These are phyloP conservation scores for Calycopis cecrops DNA, from an alignment of 1,140 invertebrate species.

Conservation along the genomic window DNA sequence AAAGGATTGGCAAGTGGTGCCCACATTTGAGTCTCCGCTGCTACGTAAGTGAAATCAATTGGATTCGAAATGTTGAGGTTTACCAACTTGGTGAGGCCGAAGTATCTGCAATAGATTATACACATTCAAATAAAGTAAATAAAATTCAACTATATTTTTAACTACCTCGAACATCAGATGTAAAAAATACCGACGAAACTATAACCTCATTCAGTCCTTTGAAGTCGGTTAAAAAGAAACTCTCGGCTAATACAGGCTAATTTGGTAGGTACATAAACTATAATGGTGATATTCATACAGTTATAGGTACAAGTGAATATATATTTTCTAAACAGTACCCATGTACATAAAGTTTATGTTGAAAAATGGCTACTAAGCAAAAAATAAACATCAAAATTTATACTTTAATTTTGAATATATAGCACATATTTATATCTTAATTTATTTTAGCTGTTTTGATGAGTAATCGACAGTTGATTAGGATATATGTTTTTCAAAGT, in stretches of 20 bases:
- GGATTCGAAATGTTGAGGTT: conserved; percentile 67
- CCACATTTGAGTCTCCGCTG: conserved; percentile 54
- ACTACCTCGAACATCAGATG: too few relatives aligned
- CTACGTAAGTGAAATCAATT: conserved; percentile 47
- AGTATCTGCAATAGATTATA: conserved; percentile 76
- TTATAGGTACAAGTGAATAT: too few relatives aligned
- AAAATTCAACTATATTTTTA: too few relatives aligned
- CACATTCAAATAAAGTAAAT: not conserved
- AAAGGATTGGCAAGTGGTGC: conserved; percentile 57
- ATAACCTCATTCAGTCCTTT: too few relatives aligned
- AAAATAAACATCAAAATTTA: not conserved
- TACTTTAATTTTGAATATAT: not conserved
- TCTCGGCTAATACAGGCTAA: too few relatives aligned
- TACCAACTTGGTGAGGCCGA: conserved; percentile 79
- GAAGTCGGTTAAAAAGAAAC: too few relatives aligned
- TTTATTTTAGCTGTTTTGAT: not conserved
- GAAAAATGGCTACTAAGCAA: not conserved
- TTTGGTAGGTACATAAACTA: too few relatives aligned
- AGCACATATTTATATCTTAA: not conserved
- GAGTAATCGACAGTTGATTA: not conserved
- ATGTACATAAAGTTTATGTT: too few relatives aligned
- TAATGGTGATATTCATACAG: too few relatives aligned
- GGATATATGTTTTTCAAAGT: not conserved
- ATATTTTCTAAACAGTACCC: too few relatives aligned
- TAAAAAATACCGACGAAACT: too few relatives aligned